Evolutionary conservation across 2,113 vertebrate species (phyloP), one percentile per base, ranked within the genome.

Genomic region (Leptosomus discolor): DNA sequence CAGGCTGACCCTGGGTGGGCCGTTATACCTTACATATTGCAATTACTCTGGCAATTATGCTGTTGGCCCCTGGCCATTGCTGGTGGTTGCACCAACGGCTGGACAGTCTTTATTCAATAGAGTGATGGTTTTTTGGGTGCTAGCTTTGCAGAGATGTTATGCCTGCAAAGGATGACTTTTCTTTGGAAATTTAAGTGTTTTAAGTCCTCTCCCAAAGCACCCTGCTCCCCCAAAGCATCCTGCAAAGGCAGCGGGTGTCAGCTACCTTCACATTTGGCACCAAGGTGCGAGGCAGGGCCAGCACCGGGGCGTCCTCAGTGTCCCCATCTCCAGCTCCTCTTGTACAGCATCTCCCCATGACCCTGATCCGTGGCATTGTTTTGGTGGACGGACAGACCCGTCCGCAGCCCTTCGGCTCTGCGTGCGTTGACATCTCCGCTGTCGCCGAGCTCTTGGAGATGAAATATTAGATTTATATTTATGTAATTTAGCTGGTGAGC

Each of bases 341-440:
- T 4, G 6, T 1, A 3, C 23, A 45, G 61, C 83, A 26, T 30
- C 48, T 43, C 48, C 48, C 51, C 13, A 0, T 1, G 7, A 14
- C 48, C n/a, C 84, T 37, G 39, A 18, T 18, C 51, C 3, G 0
- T 17, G 76, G 43, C 56, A 24, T 54, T 34, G 1, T 17, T 74
- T 16, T 3, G 2, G 18, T 3, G 37, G 85, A n/a, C 0, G 11
- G 76, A 50, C 48, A 56, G 67, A 77, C 22, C 61, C 32, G 0
- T 43, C 81, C 15, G n/a, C 69, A 23, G 5, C 14, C 68, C 46
- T 58, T 53, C 4, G 63, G 39, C 56, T 87, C 32, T 17, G 41
- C 0, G 0, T 39, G 53, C 0, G 0, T 6, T 60, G 88, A 30
- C 46, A 34, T 57, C 85, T 63, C 54, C 2, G 19, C 94, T 84